Evolutionary conservation across 2,797 vertebrate species (phyloP).

Genomic region (Cetoscarus ocellatus): DNA sequence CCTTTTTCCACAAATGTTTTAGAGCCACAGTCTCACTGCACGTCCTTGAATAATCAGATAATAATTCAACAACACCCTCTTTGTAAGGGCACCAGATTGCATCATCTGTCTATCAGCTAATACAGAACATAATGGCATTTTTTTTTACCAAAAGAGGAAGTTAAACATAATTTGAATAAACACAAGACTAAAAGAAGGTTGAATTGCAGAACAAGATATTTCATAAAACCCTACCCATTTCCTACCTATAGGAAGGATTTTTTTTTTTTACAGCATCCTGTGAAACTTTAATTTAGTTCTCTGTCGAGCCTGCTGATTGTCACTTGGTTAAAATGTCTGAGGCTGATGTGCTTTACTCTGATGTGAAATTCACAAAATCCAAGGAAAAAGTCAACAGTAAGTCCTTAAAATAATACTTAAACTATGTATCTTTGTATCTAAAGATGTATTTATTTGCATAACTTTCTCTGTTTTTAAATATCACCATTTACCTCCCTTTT

Average conservation of each 20-base stretch:
- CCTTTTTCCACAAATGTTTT: no score
- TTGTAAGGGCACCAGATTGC: not conserved
- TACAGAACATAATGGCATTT: no score
- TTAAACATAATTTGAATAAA: not conserved
- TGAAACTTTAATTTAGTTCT: not conserved
- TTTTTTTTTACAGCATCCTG: accelerated
- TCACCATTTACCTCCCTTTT: not conserved
- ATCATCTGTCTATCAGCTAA: not conserved
- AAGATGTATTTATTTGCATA: not conserved
- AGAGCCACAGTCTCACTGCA: no score
- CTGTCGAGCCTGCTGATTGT: not conserved
- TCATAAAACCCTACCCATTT: not conserved
- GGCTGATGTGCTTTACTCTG: constrained; percentile 44
- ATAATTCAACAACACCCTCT: no score
- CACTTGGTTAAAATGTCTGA: constrained; percentile 40
- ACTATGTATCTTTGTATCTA: not conserved
- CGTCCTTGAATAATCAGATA: no score
- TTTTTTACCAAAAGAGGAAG: not conserved
- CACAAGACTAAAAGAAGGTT: accelerated
- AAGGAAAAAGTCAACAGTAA: constrained; percentile 15
- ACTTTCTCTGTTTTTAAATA: not conserved
- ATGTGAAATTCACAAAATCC: constrained; percentile 33
- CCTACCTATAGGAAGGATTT: not conserved
- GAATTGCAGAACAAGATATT: not conserved
- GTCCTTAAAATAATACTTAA: not conserved